A percentile compares a stretch with the other conserved stretches of the same genome.
These are phyloP conservation scores for Gymnothorax reevesii DNA, from an alignment of 2,797 vertebrate species.

Conservation along the genomic window DNA sequence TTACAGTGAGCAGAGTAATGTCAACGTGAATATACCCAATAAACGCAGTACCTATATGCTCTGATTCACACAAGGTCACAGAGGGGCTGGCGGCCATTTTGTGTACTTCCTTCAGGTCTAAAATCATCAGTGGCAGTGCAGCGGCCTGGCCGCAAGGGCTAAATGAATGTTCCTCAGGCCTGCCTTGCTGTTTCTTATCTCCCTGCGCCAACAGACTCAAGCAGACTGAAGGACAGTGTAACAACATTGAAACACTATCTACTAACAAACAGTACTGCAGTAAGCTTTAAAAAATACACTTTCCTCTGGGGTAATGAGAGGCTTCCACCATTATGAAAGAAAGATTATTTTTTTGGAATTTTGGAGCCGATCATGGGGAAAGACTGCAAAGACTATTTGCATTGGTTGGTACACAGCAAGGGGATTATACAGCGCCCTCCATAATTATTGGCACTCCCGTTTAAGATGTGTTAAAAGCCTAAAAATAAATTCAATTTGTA, in stretches of 20 bases:
- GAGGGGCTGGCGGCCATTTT: constrained; percentile 10
- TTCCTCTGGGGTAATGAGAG: neutral
- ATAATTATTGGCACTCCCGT: no score
- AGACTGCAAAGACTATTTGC: neutral
- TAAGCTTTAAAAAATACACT: neutral
- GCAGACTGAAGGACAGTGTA: neutral
- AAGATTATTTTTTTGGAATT: neutral
- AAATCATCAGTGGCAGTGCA: neutral
- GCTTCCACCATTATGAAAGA: neutral
- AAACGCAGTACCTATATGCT: neutral
- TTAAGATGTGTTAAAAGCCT: no score
- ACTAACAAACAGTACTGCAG: neutral
- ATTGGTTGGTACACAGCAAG: neutral
- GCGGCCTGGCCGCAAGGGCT: neutral
- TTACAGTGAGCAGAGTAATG: neutral
- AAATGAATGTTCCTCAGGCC: neutral
- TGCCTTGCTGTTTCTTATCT: neutral
- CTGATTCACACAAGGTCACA: neutral
- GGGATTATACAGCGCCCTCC: no score
- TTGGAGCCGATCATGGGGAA: neutral
- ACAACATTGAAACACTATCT: constrained; percentile 12
- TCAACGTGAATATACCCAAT: neutral
- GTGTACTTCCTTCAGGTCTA: neutral
- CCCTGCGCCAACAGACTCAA: neutral
- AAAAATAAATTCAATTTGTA: no score